These are phyloP conservation scores for Pteromalus puparum DNA, from an alignment of 1,140 invertebrate species.

Conservation along the genomic window DNA sequence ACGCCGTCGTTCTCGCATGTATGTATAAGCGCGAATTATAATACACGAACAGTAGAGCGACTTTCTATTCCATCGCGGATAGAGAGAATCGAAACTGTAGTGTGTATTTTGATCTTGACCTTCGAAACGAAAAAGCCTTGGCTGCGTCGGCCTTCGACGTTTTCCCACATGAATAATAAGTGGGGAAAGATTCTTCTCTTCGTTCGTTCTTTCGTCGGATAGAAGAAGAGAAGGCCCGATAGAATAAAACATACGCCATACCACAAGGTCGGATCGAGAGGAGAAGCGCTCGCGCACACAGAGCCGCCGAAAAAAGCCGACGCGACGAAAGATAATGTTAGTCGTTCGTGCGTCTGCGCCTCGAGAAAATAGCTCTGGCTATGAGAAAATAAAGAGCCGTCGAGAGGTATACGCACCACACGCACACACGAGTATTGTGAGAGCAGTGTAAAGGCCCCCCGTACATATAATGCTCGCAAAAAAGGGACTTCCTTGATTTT, in stretches of 20 bases:
- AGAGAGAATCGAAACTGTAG: not conserved
- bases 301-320: conserved; percentile 14
- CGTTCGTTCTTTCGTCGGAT: too few relatives aligned
- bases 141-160: not conserved
- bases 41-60: not conserved
- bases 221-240: not conserved
- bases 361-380: conserved; percentile 27
- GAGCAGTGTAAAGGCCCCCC: too few relatives aligned
- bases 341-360: conserved; percentile 35
- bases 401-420: not conserved
- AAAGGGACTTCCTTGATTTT: conserved; percentile 36
- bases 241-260: not conserved
- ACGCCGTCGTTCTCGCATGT: too few relatives aligned
- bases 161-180: not conserved
- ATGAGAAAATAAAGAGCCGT: conserved; percentile 37
- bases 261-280: conserved; percentile 14
- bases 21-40: not conserved
- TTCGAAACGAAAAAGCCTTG: not conserved
- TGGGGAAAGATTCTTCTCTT: not conserved
- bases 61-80: not conserved
- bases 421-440: not conserved
- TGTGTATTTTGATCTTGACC: conserved; percentile 21
- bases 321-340: conserved; percentile 49
- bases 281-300: not conserved
- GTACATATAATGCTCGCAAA: conserved; percentile 4